Conservation (phyloP, 64 coral and sea anemone genomes). For the Astreopora myriophthalma region DNA sequence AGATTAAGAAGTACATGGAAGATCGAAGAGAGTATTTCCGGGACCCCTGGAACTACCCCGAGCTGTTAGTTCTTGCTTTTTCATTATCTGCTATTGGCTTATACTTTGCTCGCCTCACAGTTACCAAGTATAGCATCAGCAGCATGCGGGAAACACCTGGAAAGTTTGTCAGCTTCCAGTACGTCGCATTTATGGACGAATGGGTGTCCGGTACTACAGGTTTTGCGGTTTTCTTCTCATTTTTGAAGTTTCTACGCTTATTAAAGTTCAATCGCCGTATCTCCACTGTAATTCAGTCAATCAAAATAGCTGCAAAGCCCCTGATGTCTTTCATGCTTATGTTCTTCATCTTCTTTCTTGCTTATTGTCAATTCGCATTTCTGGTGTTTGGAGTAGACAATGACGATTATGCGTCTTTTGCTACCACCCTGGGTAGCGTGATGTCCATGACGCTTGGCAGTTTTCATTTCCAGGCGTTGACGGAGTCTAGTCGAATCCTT, state of each 20-base stretch:
- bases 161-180: conserved; percentile 89
- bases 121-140: conserved; percentile 62
- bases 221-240: conserved; percentile 87
- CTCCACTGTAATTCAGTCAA: conserved; percentile 49
- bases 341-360: conserved; percentile 76
- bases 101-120: conserved; percentile 75
- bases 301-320: conserved; percentile 70
- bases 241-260: conserved; percentile 87
- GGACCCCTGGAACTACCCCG: conserved; percentile 86
- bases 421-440: conserved; percentile 57
- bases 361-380: conserved; percentile 80
- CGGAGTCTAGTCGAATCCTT: conserved; percentile 50
- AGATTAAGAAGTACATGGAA: conserved; percentile 69
- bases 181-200: conserved; percentile 85
- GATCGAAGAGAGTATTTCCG: conserved; percentile 82
- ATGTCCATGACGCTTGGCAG: conserved; percentile 79
- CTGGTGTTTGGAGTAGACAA: conserved; percentile 50
- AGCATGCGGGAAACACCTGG: conserved; percentile 60
- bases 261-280: conserved; percentile 86
- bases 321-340: conserved; percentile 75
- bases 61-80: conserved; percentile 75
- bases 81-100: conserved; percentile 79
- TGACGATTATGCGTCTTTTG: conserved; percentile 70
- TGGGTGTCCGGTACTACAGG: conserved; percentile 79
- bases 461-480: conserved; percentile 69